Base-by-base conservation (phyloP, 1,140 invertebrate species). In the Heliconius eleuchia region DNA sequence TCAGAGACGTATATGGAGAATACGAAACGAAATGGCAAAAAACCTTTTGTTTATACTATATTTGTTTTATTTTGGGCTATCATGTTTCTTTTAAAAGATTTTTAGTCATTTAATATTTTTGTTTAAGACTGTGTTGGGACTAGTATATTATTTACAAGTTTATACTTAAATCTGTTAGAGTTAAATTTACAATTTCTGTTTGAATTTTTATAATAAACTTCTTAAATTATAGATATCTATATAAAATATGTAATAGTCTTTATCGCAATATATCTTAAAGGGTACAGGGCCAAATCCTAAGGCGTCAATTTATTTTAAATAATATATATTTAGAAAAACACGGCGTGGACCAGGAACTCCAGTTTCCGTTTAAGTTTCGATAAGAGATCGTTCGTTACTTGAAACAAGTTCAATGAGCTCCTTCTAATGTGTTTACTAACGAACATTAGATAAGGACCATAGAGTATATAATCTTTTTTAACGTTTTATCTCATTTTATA, bases 1-100 rank as follows among this genome's bases (percentile, higher is more conserved):
- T 85, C 84, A 83, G 34, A 73, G 60, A 78, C 77, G 18, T 81
- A 76, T 76, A 79, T 79, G 79, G 76, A 70, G 82, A 85, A 85
- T 85, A 77, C 78, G 50, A 82, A 85, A 81, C 74, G 52, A 74
- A 46, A 70, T 82, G 72, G 80, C 76, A 78, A 80, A 78, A 75
- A 72, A 66, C 34, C 75, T 75, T 79, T 82, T 72, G 71, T 82
- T 76, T 82, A 30, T 74, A 23, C 23, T 23, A 79, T 60, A 73
- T 71, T 18, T 34, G 57, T 60, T 71, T 71, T 9, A 37, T 76
- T 75, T 71, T 50, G 9, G 39, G 46, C 23, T 74, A 79, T 79
- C 73, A 19, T 46, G 42, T 79, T 30, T 71, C 74, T 57, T 57
- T 23, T 9, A 70, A 42, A 76, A 70, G 18, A 70, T n/a, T 19